Conservation (phyloP, 2,797 vertebrate species). For the Pipistrellus nathusii region DNA sequence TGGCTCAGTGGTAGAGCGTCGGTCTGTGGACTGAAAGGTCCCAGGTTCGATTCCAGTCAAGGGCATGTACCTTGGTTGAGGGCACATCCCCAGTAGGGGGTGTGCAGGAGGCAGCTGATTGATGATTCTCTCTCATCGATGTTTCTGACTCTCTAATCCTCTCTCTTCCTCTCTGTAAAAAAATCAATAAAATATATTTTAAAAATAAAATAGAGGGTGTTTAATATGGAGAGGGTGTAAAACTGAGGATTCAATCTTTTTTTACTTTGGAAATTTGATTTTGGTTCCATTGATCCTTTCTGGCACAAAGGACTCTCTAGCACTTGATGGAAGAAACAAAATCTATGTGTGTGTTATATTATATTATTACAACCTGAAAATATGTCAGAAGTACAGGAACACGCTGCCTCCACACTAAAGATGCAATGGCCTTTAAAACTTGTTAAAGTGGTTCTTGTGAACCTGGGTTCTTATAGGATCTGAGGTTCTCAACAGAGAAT, state of each 20-base stretch:
- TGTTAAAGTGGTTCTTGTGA: neutral
- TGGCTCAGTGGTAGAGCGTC: too few species aligned
- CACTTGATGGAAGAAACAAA: neutral
- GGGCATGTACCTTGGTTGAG: too few species aligned
- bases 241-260: neutral
- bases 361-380: neutral
- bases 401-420: neutral
- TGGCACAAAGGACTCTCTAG: neutral
- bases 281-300: neutral
- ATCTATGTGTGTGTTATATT: neutral
- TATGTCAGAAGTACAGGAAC: neutral
- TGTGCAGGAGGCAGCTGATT: too few species aligned
- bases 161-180: too few species aligned
- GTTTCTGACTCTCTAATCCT: too few species aligned
- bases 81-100: too few species aligned
- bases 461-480: neutral
- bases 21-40: too few species aligned
- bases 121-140: too few species aligned
- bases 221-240: neutral
- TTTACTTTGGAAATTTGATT: neutral
- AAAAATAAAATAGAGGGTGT: neutral
- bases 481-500: neutral
- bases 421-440: neutral
- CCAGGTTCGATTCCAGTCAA: too few species aligned
- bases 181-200: too few species aligned